A percentile compares a stretch with the other conserved stretches of the same genome.
These are phyloP conservation scores for Anoplius nigerrimus DNA, from an alignment of 2,888 invertebrate genomes.

Conservation along the genomic window DNA sequence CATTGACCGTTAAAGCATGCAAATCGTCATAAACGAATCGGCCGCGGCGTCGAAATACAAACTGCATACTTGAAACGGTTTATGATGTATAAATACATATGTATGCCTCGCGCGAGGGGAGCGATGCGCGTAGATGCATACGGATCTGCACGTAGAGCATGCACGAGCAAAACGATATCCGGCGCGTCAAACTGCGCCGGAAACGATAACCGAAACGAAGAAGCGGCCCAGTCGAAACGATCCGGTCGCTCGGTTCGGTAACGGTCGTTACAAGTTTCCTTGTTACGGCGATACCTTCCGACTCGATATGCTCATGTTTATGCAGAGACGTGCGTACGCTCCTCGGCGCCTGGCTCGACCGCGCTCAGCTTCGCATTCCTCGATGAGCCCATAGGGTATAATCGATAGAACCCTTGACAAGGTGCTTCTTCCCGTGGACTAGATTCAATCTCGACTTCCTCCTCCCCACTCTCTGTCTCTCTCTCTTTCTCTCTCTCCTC, in stretches of 20 bases:
- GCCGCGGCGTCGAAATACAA: too few relatives aligned
- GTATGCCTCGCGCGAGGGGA: too few relatives aligned
- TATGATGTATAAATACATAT: too few relatives aligned
- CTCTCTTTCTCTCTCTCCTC: slow-evolving; percentile 5
- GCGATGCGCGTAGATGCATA: too few relatives aligned
- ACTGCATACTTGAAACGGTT: too few relatives aligned
- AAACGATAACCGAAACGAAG: slow-evolving; percentile 12
- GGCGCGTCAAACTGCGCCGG: slow-evolving; percentile 25
- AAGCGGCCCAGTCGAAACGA: slow-evolving; percentile 27
- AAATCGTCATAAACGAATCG: too few relatives aligned
- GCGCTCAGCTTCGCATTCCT: too few relatives aligned
- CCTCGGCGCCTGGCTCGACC: not conserved
- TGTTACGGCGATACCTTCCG: slow-evolving; percentile 23
- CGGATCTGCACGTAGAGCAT: too few relatives aligned
- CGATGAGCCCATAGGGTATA: too few relatives aligned
- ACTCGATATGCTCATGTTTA: slow-evolving; percentile 4
- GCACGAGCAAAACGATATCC: too few relatives aligned
- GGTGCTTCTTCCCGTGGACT: not conserved
- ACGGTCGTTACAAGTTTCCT: slow-evolving; percentile 35
- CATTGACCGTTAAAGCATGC: too few relatives aligned
- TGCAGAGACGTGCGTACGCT: not conserved
- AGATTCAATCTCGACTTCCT: not conserved
- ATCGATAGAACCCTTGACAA: too few relatives aligned
- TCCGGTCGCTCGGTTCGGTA: slow-evolving; percentile 36
- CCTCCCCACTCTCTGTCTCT: not conserved